Percentiles rank a stretch among this genome's conserved stretches.
Evolutionary conservation across 1,140 invertebrate genomes (phyloP).

Genomic region (Procambarus virginalis): DNA sequence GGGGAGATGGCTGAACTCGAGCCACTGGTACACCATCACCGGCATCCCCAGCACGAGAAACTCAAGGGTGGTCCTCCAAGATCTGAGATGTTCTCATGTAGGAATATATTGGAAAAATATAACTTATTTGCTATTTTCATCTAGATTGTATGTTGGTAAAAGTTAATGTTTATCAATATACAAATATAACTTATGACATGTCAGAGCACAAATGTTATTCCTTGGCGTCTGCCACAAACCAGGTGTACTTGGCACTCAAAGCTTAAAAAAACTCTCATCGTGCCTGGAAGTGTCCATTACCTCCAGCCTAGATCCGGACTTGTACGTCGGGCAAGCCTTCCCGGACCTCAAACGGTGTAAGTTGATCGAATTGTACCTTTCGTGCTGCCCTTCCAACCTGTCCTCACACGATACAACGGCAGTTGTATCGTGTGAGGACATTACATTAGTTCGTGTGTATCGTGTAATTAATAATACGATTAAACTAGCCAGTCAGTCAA

Average conservation of each 20-base stretch:
- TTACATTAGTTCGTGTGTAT: too few species aligned
- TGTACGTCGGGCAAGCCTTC: slow-evolving; percentile 47
- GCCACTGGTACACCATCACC: slow-evolving; percentile 32
- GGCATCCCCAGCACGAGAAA: slow-evolving; percentile 40
- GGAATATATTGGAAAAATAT: too few species aligned
- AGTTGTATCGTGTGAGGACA: not conserved
- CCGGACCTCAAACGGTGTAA: slow-evolving; percentile 34
- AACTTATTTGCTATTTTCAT: too few species aligned
- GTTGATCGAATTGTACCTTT: not conserved
- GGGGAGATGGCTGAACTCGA: slow-evolving; percentile 1
- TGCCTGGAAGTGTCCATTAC: slow-evolving; percentile 42
- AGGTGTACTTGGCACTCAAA: slow-evolving; percentile 30
- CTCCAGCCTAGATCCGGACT: slow-evolving; percentile 53
- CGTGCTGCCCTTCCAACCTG: not conserved
- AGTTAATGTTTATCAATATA: too few species aligned
- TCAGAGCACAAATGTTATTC: too few species aligned
- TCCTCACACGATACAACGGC: not conserved
- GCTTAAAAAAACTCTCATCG: not conserved
- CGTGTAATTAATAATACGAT: too few species aligned
- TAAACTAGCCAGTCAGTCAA: too few species aligned
- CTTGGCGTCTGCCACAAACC: not conserved
- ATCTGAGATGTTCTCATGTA: too few species aligned
- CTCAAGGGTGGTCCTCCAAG: slow-evolving; percentile 25
- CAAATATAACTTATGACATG: too few species aligned
- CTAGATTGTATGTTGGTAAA: too few species aligned